Conservation (phyloP, 2,888 invertebrate species). For the Drosophila fungiperda region DNA sequence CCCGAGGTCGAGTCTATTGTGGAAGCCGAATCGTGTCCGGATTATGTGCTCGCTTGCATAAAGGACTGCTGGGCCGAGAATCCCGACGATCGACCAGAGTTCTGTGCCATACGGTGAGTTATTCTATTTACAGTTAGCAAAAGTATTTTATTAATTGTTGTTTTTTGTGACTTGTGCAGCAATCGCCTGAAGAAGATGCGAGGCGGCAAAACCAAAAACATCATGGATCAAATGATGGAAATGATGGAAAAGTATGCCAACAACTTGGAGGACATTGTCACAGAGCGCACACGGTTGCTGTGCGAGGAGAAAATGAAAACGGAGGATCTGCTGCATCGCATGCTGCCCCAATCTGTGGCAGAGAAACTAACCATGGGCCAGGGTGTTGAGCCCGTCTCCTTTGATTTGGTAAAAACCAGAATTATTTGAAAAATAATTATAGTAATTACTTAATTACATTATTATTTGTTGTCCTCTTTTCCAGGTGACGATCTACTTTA, state of each 20-base stretch:
- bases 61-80: conserved; percentile 95
- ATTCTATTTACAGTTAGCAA: rapidly evolving
- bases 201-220: conserved; percentile 93
- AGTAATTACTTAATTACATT: background rate
- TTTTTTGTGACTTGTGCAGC: conserved; percentile 49
- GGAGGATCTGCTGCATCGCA: conserved; percentile 95
- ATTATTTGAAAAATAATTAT: background rate
- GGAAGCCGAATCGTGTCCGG: conserved; percentile 90
- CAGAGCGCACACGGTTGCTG: conserved; percentile 94
- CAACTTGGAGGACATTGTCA: conserved; percentile 97
- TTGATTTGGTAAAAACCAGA: conserved; percentile 89
- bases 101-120: conserved; percentile 89
- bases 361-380: conserved; percentile 94
- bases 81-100: conserved; percentile 93
- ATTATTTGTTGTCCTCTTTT: background rate
- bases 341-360: conserved; percentile 97
- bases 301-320: conserved; percentile 97
- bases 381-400: conserved; percentile 96
- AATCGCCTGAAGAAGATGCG: conserved; percentile 94
- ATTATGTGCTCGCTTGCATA: conserved; percentile 93
- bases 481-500: conserved; percentile 95
- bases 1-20: conserved; percentile 91
- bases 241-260: conserved; percentile 99
- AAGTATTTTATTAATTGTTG: background rate
- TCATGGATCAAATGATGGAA: conserved; percentile 99